Base-by-base conservation (phyloP, 2,888 invertebrate genomes). In the Anarsia innoxiella region DNA sequence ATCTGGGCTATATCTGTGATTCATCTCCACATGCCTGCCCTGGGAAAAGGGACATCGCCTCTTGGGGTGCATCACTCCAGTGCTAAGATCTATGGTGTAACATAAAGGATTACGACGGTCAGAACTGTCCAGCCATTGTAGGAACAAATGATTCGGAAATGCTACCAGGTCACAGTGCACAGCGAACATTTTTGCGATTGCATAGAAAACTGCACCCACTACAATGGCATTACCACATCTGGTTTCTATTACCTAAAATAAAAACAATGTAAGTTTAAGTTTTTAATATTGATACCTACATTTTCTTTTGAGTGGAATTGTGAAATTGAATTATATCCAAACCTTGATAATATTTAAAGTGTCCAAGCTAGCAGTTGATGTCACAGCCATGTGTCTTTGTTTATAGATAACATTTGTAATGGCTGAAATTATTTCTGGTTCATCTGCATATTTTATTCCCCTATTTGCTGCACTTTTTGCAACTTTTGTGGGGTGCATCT, bases 81-180 rank as follows among this genome's bases (percentile, higher is more conserved):
- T 66, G 9, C 38, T 39, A 1, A 76, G 50, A 28, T 49, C 41
- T 19, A 43, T 37, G 8, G 44, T 49, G 31, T 28, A 19, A 1
- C 13, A 28, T n/a, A n/a, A n/a, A n/a, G n/a, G n/a, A n/a, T n/a
- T n/a, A n/a, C n/a, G n/a, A n/a, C n/a, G n/a, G n/a, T n/a, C n/a
- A n/a, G n/a, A n/a, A n/a, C n/a, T n/a, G n/a, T 65, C 59, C 23
- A 55, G 54, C 71, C 73, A 74, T 41, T 76, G 65, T 10, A 82
- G 29, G 40, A 72, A 76, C 38, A 78, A 41, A 47, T 82, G 79
- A 41, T 72, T 67, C 0, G 72, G 66, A 40, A 78, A 77, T 1
- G 64, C 62, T 1, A 74, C 54, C 19, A 83, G 44, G 12, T 70
- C 59, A 40, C 72, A 71, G 3, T 47, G 38, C 1, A 75, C 57